Evolutionary conservation across 2,797 vertebrate genomes (phyloP).

Genomic region (Petrocephalus sullivani): DNA sequence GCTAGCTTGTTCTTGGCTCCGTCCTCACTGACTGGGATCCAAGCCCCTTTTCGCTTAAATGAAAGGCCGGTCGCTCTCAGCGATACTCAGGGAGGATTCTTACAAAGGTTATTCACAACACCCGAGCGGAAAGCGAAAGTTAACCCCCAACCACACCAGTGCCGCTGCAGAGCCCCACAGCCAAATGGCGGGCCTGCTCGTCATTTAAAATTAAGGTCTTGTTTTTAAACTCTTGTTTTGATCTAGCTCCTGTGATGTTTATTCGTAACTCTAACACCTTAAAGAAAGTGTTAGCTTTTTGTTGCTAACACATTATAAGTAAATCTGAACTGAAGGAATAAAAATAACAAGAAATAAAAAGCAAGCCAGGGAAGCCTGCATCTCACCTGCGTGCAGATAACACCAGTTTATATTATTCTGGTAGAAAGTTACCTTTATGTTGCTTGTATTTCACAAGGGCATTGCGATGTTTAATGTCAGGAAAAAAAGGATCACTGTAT

Average conservation of each 20-base stretch:
- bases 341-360: background rate
- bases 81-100: background rate
- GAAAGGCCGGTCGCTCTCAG: background rate
- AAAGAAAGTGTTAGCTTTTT: background rate
- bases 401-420: background rate
- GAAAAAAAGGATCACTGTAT: background rate
- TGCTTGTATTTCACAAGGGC: background rate
- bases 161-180: background rate
- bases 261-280: background rate
- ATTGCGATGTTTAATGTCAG: background rate
- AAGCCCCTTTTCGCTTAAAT: constrained; percentile 1
- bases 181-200: too few species aligned
- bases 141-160: background rate
- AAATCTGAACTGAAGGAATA: background rate
- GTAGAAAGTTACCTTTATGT: background rate
- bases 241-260: background rate
- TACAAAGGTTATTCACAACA: background rate
- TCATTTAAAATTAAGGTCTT: background rate
- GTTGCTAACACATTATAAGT: background rate
- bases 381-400: background rate
- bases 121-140: background rate
- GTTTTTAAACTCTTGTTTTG: background rate
- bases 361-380: background rate
- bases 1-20: background rate
- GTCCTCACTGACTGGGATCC: constrained; percentile 5